These are phyloP conservation scores for Denticeps clupeoides DNA, from an alignment of 2,797 vertebrate genomes.

Conservation along the genomic window DNA sequence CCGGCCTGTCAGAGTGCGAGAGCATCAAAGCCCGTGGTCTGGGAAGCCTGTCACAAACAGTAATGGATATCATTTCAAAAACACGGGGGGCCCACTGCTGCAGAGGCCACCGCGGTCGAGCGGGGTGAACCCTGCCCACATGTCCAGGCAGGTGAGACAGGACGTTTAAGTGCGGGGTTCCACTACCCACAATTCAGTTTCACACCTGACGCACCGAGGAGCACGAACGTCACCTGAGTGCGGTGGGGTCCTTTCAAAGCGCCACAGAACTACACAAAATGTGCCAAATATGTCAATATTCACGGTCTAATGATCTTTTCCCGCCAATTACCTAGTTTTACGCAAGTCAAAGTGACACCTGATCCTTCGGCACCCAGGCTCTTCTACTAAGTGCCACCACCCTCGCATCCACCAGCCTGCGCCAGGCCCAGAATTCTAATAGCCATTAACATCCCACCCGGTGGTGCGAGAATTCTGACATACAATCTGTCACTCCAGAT, in stretches of 20 bases:
- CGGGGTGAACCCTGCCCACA: slow-evolving; percentile 35
- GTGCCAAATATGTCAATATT: too few relatives aligned
- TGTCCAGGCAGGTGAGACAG: slow-evolving; percentile 25
- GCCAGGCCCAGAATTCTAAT: slow-evolving; percentile 37
- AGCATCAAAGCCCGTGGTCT: slow-evolving; percentile 64
- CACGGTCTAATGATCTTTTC: too few relatives aligned
- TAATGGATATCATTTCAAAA: slow-evolving; percentile 86
- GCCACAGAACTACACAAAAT: too few relatives aligned
- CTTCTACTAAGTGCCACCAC: not conserved
- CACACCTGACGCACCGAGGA: not conserved
- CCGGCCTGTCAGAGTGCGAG: slow-evolving; percentile 63
- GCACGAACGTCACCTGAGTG: too few relatives aligned
- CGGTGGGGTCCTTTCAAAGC: too few relatives aligned
- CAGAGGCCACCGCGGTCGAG: slow-evolving; percentile 45
- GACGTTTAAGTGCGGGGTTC: slow-evolving; percentile 55
- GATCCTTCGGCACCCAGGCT: slow-evolving; percentile 39
- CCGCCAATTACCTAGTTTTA: too few relatives aligned
- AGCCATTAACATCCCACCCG: slow-evolving; percentile 51
- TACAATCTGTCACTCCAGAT: slow-evolving; percentile 49
- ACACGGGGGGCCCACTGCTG: slow-evolving; percentile 45
- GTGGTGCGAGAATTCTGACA: slow-evolving; percentile 59
- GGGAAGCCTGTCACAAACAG: slow-evolving; percentile 77
- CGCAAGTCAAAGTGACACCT: too few relatives aligned
- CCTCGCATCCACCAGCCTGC: slow-evolving; percentile 27
- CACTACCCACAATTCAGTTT: not conserved